phyloP scores from a whole-genome alignment of 2,113 vertebrate genomes.

The Petaurus breviceps region DNA sequence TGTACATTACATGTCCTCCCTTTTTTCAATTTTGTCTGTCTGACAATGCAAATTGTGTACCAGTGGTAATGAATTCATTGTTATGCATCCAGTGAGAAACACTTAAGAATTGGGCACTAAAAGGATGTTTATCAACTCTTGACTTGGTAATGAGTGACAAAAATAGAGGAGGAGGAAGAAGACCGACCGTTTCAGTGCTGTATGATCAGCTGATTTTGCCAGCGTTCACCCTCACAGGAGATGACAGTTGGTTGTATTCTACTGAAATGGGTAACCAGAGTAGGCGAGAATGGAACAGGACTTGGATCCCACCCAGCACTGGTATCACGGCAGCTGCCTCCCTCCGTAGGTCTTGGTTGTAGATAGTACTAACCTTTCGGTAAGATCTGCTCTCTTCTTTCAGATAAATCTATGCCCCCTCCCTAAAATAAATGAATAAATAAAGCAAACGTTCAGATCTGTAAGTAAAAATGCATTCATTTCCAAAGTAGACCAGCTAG shows the following conservation, averaged over 20 bases:
- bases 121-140: constrained; percentile 89
- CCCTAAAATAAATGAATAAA: background rate
- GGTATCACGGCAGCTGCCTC: constrained; percentile 80
- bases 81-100: constrained; percentile 89
- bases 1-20: constrained; percentile 85
- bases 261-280: constrained; percentile 79
- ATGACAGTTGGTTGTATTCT: constrained; percentile 84
- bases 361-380: constrained; percentile 85
- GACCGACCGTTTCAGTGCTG: constrained; percentile 77
- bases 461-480: constrained; percentile 99
- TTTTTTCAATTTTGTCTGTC: constrained; percentile 85
- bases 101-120: constrained; percentile 92
- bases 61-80: constrained; percentile 90
- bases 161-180: constrained; percentile 83
- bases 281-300: constrained; percentile 80
- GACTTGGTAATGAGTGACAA: constrained; percentile 87
- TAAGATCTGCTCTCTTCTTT: constrained; percentile 92
- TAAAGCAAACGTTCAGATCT: constrained; percentile 91
- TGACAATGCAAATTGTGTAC: constrained; percentile 89
- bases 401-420: constrained; percentile 88
- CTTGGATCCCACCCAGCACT: constrained; percentile 82
- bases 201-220: constrained; percentile 83
- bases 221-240: constrained; percentile 82
- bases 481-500: constrained; percentile 93
- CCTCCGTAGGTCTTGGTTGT: constrained; percentile 81